phyloP scores from a whole-genome alignment of 1,140 invertebrate species.

The Lamellibrachia luymesi region DNA sequence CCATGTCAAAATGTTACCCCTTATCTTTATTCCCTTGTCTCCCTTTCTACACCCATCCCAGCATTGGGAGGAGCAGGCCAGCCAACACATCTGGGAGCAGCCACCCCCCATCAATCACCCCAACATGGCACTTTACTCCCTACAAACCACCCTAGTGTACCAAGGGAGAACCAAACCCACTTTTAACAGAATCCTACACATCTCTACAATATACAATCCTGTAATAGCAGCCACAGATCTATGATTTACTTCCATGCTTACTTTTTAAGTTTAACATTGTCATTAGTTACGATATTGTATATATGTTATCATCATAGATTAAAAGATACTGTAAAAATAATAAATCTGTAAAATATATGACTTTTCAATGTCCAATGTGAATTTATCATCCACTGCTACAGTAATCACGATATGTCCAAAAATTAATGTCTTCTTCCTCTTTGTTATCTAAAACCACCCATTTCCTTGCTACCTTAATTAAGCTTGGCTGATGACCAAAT shows the following conservation, averaged over 20 bases:
- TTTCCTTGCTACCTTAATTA: neutral
- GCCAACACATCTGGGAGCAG: neutral
- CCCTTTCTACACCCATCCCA: neutral
- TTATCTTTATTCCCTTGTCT: neutral
- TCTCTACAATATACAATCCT: neutral
- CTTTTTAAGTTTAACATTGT: too few species aligned
- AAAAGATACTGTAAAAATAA: too few species aligned
- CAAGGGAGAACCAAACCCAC: neutral
- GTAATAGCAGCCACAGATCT: neutral
- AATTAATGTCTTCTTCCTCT: neutral
- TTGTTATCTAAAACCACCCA: neutral
- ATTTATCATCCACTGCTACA: neutral
- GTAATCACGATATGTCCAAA: neutral
- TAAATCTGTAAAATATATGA: neutral
- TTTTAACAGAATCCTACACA: neutral
- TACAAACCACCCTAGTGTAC: neutral
- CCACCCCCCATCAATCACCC: neutral
- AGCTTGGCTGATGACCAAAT: neutral
- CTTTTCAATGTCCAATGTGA: neutral
- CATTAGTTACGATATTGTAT: too few species aligned
- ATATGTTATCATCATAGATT: too few species aligned
- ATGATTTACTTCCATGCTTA: neutral
- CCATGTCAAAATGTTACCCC: neutral
- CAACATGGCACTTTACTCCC: neutral
- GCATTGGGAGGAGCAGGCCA: neutral